Evolutionary conservation across 2,797 vertebrate species (phyloP), one percentile per base, ranked within the genome.

Genomic region (Adelosebastes latens): DNA sequence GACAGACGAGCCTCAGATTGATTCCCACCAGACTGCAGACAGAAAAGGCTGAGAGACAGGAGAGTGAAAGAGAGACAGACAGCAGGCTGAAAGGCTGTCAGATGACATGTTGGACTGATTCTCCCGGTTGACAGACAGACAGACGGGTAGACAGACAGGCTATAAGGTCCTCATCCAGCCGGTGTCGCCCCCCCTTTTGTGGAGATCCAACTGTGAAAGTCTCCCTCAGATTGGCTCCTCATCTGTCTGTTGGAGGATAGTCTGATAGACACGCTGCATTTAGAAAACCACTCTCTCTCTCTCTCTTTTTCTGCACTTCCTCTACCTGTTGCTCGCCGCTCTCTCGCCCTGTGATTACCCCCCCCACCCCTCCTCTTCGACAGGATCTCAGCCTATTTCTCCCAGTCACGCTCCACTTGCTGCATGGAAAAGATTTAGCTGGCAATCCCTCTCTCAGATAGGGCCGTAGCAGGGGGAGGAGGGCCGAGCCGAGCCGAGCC

Each of bases 241-340:
- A 55, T 75, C 71, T 75, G 76, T 89, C 80, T 85, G 77, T 66
- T 66, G 62, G 42, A 75, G 75, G 69, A 89, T 74, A 79, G 75
- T 53, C 49, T 14, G 84, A 80, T 63, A 88, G 91, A 92, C 89
- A 90, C 75, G 83, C 81, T 72, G 80, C 86, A 91, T 94, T 92
- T 91, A 87, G 75, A 87, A 87, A 75, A 71, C 79, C 77, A 72
- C 79, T 64, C 67, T 75, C 73, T 80, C 68, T 32, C 34, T 52
- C 59, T 64, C 72, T 63, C 39, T 39, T 39, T 39, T 39, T 39
- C 75, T 64, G 16, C 32, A 9, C 75, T 61, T 59, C 63, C 64
- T 87, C 58, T 55, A 46, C 72, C 81, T 65, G 58, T 74, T 62
- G 69, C 71, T 59, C 13, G 27, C 32, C 13, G 27, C 14, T 67